phyloP scores from a whole-genome alignment of 1,140 invertebrate genomes.

The Phenacoccus solenopsis region DNA sequence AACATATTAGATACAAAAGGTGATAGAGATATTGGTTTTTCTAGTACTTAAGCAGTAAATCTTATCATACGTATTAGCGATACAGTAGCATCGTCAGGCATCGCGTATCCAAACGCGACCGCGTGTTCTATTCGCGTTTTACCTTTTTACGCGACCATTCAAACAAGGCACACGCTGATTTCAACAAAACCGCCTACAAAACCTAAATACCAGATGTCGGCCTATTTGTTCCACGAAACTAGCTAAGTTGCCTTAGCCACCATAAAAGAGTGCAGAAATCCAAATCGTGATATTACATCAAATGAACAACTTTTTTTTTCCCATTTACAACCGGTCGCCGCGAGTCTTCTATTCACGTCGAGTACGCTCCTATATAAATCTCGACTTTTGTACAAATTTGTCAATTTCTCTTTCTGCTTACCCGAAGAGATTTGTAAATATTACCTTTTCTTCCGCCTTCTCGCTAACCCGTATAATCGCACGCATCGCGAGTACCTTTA shows the following conservation, averaged over 20 bases:
- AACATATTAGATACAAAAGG: not conserved
- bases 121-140: too few relatives aligned
- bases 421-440: not conserved
- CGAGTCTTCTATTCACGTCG: not conserved
- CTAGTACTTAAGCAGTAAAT: slow-evolving; percentile 2
- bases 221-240: not conserved
- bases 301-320: not conserved
- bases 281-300: not conserved
- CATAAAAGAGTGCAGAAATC: slow-evolving; percentile 1
- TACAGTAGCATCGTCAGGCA: too few relatives aligned
- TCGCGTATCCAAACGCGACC: too few relatives aligned
- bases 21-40: slow-evolving; percentile 3
- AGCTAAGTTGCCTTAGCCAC: not conserved
- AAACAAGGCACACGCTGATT: slow-evolving; percentile 1
- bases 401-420: not conserved
- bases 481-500: not conserved
- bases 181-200: not conserved
- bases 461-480: not conserved
- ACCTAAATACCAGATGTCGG: not conserved
- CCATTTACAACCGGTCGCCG: not conserved
- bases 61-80: not conserved
- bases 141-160: not conserved
- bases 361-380: not conserved
- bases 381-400: not conserved
- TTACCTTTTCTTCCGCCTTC: not conserved